Evolutionary conservation across 2,888 invertebrate species (phyloP), one percentile per base, ranked within the genome.

Genomic region (Mythimna loreyi): DNA sequence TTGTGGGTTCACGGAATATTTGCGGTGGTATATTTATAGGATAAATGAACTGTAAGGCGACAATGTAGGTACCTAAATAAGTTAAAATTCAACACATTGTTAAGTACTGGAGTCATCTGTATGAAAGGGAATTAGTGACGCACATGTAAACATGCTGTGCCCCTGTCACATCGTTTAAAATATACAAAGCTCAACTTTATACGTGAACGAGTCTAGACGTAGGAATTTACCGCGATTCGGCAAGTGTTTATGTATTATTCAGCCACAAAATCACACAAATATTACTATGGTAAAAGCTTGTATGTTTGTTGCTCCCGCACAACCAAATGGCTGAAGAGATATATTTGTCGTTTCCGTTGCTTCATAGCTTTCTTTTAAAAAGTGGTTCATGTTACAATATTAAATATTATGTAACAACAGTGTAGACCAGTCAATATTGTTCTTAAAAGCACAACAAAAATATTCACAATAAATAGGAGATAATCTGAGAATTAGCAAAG

Each of bases 131-230:
- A 49, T 70, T 40, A 62, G 40, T 43, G 40, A 70, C 21, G 63
- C 63, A 62, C 25, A 43, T 55, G 11, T 72, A 50, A 56, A 43
- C 47, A 71, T 21, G 25, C 21, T 71, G 19, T 40, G 47, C 55
- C 1, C 16, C 25, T 56, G 73, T 72, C 55, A 63, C 25, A 63
- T 71, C 47, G 55, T n/a, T 49, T 56, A 56, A 55, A 55, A 21
- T 33, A 58, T 40, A 25, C 9, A 55, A 40, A 55, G 30, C 40
- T 43, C 21, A 56, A 49, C 5, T 55, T 30, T 25, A 25, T 25
- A 61, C 23, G 19, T 33, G 19, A 53, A n/a, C 28, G 21, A 36
- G 11, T 23, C 59, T 59, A 52, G 36, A 71, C 52, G 36, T 45
- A 53, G n/a, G 30, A 43, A 56, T 67, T 9, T 28, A 19, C 33